Conservation (phyloP, 37 sponge, comb jelly and placozoan genomes). For the Chondrosia reniformis region DNA sequence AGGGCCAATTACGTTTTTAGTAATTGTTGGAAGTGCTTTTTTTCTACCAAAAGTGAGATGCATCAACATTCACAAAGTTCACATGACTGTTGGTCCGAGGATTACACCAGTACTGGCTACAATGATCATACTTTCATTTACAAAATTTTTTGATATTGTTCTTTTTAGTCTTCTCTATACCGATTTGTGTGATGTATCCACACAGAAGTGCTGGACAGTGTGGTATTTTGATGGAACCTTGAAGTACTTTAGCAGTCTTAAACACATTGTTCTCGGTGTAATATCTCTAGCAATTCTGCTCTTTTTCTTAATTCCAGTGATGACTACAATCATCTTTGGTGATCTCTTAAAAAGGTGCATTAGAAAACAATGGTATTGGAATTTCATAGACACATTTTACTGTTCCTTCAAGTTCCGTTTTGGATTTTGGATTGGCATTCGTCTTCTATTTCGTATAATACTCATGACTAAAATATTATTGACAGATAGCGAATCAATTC, state of each 20-base stretch:
- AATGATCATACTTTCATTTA: constrained; percentile 13
- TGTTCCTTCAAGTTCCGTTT: constrained; percentile 3
- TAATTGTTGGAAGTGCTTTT: constrained; percentile 15
- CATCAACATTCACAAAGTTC: background rate
- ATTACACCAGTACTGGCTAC: constrained; percentile 37
- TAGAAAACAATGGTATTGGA: constrained; percentile 6
- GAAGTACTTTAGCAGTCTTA: background rate
- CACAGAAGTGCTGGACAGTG: background rate
- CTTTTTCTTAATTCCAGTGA: constrained; percentile 20
- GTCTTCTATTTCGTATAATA: background rate
- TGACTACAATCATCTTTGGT: background rate
- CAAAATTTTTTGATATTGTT: background rate
- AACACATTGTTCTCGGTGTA: constrained; percentile 15
- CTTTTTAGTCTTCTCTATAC: background rate
- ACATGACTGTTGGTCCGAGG: background rate
- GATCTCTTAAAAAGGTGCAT: constrained; percentile 4
- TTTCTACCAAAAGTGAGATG: background rate
- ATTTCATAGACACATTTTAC: constrained; percentile 8
- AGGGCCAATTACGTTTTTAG: constrained; percentile 28
- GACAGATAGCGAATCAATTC: background rate
- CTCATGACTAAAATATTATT: background rate
- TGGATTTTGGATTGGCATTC: constrained; percentile 20
- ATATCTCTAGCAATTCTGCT: background rate
- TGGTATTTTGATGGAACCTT: constrained; percentile 23
- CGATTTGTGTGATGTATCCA: background rate